These are phyloP conservation scores for Atherinomorus stipes DNA, from an alignment of 2,113 vertebrate species.

Conservation along the genomic window DNA sequence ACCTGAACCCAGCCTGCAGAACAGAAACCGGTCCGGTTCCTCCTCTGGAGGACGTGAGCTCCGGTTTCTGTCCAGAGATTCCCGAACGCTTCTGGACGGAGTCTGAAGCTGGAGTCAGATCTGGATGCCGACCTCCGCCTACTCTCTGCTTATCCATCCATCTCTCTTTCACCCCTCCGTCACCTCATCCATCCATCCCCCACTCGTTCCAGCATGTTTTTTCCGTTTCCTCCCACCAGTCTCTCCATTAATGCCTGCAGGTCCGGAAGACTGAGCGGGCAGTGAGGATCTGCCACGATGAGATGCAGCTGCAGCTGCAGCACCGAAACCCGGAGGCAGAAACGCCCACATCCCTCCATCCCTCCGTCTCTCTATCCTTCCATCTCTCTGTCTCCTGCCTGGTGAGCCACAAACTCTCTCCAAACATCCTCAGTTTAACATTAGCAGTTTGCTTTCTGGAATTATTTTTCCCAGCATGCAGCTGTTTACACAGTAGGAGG, in stretches of 20 bases:
- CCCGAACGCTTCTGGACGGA: too few species aligned
- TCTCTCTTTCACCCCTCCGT: constrained; percentile 13
- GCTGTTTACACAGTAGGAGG: background rate
- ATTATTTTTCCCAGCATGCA: constrained; percentile 14
- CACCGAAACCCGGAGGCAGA: constrained; percentile 42
- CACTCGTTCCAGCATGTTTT: constrained; percentile 4
- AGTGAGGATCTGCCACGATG: constrained; percentile 56
- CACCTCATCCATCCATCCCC: constrained; percentile 38
- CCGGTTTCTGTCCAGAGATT: too few species aligned
- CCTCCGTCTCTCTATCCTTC: too few species aligned
- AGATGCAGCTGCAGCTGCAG: constrained; percentile 29
- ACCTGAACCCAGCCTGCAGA: too few species aligned
- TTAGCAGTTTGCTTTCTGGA: constrained; percentile 24
- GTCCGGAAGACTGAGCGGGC: constrained; percentile 61
- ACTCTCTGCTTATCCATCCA: too few species aligned
- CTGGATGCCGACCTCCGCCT: constrained; percentile 30
- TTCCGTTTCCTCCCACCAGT: constrained; percentile 57
- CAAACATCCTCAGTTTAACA: too few species aligned
- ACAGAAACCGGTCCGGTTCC: too few species aligned
- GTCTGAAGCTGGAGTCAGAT: too few species aligned
- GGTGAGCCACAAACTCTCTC: too few species aligned
- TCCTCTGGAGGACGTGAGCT: too few species aligned
- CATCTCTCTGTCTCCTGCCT: too few species aligned
- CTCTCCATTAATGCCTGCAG: constrained; percentile 52
- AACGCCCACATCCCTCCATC: constrained; percentile 48